Evolutionary conservation across 1,140 invertebrate species (phyloP).

Genomic region (Mizuhopecten yessoensis): DNA sequence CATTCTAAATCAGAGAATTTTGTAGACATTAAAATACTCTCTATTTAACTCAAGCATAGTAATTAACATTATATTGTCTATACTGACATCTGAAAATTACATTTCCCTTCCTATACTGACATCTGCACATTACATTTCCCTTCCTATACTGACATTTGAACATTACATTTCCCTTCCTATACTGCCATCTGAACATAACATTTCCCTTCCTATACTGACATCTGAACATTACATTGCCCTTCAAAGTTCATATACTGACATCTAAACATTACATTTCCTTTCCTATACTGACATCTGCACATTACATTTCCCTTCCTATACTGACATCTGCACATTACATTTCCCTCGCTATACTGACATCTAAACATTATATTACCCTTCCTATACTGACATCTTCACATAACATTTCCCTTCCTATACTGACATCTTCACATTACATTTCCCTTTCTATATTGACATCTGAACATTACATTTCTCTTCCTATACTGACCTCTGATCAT

Average conservation of each 20-base stretch:
- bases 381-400: background rate
- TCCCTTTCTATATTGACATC: background rate
- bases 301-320: background rate
- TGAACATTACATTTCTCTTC: background rate
- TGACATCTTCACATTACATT: background rate
- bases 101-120: background rate
- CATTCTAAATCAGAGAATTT: background rate
- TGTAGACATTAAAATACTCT: background rate
- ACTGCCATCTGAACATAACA: background rate
- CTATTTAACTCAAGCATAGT: too few relatives aligned
- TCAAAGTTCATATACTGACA: background rate
- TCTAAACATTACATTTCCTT: background rate
- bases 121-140: background rate
- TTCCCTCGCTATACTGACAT: background rate
- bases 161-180: too few relatives aligned
- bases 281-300: background rate
- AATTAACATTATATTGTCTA: background rate
- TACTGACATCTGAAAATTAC: background rate
- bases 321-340: background rate
- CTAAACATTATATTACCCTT: background rate
- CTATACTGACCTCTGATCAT: background rate
- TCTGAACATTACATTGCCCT: background rate
- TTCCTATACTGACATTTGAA: background rate
- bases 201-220: background rate
- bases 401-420: background rate